A percentile compares a stretch with the other conserved stretches of the same genome.
Conservation (phyloP, 2,113 vertebrate species). For the Poeciliopsis prolifica region DNA sequence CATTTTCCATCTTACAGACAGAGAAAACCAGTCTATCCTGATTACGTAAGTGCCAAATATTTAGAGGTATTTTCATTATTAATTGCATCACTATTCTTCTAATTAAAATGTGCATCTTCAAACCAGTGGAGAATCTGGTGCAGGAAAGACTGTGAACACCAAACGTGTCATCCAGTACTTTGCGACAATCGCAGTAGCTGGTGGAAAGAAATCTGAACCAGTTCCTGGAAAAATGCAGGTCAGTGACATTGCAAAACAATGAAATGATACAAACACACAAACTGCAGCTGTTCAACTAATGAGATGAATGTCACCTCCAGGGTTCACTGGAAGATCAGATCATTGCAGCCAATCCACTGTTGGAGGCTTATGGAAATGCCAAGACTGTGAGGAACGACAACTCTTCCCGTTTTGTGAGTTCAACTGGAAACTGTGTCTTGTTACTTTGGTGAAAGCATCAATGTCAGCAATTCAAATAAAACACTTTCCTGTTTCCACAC, state of each 20-base stretch:
- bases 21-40: conserved; percentile 83
- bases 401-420: conserved; percentile 87
- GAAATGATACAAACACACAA: neutral
- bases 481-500: neutral
- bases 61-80: neutral
- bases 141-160: conserved; percentile 96
- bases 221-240: conserved; percentile 84
- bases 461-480: neutral
- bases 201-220: conserved; percentile 60
- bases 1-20: conserved; percentile 76
- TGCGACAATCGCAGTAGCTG: conserved; percentile 92
- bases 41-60: conserved; percentile 83
- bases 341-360: conserved; percentile 80
- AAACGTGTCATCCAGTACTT: conserved; percentile 98
- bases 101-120: neutral
- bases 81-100: neutral
- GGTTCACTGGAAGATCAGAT: conserved; percentile 89
- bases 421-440: neutral
- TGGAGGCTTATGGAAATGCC: conserved; percentile 89
- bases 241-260: conserved; percentile 15
- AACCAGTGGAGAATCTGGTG: conserved; percentile 92
- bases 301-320: conserved; percentile 61
- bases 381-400: conserved; percentile 91
- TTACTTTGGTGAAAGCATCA: conserved; percentile 32
- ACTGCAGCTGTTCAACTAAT: neutral